Evolutionary conservation across 2,797 vertebrate species (phyloP), one percentile per base, ranked within the genome.

Genomic region (Leucoraja ocellata): DNA sequence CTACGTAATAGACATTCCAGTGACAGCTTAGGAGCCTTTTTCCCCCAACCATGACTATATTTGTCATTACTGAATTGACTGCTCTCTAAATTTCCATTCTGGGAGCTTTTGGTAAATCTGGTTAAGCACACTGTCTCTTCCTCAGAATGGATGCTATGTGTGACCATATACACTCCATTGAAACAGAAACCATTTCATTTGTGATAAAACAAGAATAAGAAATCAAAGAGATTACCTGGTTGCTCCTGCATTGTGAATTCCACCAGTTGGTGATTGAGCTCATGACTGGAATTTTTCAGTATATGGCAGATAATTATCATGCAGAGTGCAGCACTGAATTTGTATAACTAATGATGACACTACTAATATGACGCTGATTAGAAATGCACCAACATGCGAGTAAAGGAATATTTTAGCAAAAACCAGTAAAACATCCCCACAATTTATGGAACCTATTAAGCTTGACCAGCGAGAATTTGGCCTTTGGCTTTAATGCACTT

Each of bases 201-300:
- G 58, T 86, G 14, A 5, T 63, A 14, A 58, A 16, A 4, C 61
- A 61, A n/a, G 58, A 86, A n/a, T 58, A 83, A 21, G 61, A 63
- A 86, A n/a, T 84, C 58, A 86, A 58, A 63, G 83, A 86, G 58
- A 65, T 63, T 86, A 25, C n/a, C 81, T 84, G 28, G 39, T 61
- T 61, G 54, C 28, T 61, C 58, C 0, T 86, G 11, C 10, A 86
- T 83, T 86, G 83, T 63, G 13, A 61, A 32, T 13, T 5, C 58
- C 54, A 61, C 9, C 58, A 32, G 16, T 63, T 63, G 54, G 54
- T 28, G 61, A 63, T 86, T 86, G 58, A 86, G 28, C 11, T 6
- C 63, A 58, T 63, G 83, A 63, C n/a, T 86, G 58, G 61, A 36
- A 36, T 68, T 18, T 68, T 11, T 58, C 8, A 28, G 8, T 68